Evolutionary conservation across 2,113 vertebrate genomes (phyloP).

Genomic region (Sinocyclocheilus grahami): DNA sequence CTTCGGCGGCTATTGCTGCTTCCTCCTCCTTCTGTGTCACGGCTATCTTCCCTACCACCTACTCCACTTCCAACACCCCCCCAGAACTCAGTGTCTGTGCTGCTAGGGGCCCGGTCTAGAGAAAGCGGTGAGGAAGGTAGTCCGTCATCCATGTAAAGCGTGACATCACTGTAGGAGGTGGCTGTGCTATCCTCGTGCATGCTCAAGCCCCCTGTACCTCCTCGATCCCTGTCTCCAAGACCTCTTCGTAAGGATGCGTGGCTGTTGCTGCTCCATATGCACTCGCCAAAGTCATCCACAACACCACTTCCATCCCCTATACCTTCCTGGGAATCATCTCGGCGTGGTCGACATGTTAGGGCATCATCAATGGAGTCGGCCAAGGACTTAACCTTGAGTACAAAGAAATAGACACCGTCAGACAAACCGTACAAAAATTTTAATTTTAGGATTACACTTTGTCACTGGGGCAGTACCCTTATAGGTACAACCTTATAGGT

Average conservation of each 20-base stretch:
- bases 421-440: background rate
- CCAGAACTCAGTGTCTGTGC: conserved; percentile 80
- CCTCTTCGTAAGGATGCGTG: conserved; percentile 61
- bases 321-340: conserved; percentile 76
- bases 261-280: conserved; percentile 69
- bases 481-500: too few relatives aligned
- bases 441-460: too few relatives aligned
- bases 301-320: conserved; percentile 70
- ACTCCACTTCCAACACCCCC: conserved; percentile 72
- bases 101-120: conserved; percentile 81
- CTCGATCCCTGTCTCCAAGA: conserved; percentile 54
- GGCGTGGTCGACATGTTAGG: conserved; percentile 82
- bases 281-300: conserved; percentile 73
- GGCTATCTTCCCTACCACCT: conserved; percentile 72
- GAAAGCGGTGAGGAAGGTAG: conserved; percentile 73
- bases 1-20: conserved; percentile 64
- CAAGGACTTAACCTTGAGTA: conserved; percentile 83
- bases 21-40: conserved; percentile 69
- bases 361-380: conserved; percentile 92
- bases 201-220: conserved; percentile 69
- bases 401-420: conserved; percentile 27
- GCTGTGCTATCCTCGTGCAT: conserved; percentile 86
- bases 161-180: conserved; percentile 89
- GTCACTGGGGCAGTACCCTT: too few relatives aligned
- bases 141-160: conserved; percentile 85